Evolutionary conservation across 1,140 invertebrate genomes (phyloP).

Genomic region (Conopomorpha cramerella): DNA sequence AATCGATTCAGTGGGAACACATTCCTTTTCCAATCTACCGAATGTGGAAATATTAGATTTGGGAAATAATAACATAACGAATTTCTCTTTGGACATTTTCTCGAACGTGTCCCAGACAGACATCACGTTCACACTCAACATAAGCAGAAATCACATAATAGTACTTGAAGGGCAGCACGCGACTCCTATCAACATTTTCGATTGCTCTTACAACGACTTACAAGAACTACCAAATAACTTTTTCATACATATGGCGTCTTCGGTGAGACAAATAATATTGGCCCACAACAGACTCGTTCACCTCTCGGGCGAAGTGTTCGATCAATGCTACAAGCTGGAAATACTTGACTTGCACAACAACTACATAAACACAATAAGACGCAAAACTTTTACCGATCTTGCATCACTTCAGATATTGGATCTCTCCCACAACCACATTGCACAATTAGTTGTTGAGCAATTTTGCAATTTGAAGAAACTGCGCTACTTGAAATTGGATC

Average conservation of each 20-base stretch:
- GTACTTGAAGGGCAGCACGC: constrained; percentile 63
- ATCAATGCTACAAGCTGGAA: constrained; percentile 70
- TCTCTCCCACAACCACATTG: constrained; percentile 76
- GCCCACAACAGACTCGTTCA: constrained; percentile 75
- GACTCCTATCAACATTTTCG: constrained; percentile 69
- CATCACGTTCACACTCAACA: constrained; percentile 67
- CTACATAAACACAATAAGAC: constrained; percentile 70
- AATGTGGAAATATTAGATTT: constrained; percentile 72
- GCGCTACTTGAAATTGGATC: constrained; percentile 74
- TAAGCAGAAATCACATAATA: constrained; percentile 71
- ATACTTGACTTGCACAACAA: constrained; percentile 77
- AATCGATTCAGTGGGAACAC: constrained; percentile 64
- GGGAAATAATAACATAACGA: constrained; percentile 71
- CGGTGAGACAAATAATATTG: constrained; percentile 68
- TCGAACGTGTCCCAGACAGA: constrained; percentile 66
- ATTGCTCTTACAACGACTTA: constrained; percentile 72
- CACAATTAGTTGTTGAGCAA: constrained; percentile 78
- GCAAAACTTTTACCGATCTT: constrained; percentile 76
- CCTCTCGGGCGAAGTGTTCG: constrained; percentile 74
- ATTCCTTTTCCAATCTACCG: constrained; percentile 70
- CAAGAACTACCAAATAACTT: constrained; percentile 67
- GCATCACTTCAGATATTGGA: constrained; percentile 77
- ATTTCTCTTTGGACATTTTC: constrained; percentile 70
- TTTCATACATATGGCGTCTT: constrained; percentile 64
- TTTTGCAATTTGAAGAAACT: constrained; percentile 79